Base-by-base conservation (phyloP, 2,797 vertebrate species). In the Tapera naevia region DNA sequence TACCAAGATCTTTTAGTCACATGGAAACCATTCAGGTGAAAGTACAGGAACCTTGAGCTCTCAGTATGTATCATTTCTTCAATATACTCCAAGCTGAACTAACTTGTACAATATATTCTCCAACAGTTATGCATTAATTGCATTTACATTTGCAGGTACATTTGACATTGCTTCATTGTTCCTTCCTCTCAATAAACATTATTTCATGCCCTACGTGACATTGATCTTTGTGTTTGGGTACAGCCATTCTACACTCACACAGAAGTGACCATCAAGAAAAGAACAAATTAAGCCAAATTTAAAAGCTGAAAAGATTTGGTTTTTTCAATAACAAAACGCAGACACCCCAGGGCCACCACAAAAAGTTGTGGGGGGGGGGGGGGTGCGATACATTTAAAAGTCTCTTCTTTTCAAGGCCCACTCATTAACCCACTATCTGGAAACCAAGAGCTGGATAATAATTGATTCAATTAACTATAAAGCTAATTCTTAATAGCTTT, bases 141-240 rank as follows among this genome's bases (percentile, higher is more conserved):
- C 76, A 69, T 58, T 65, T 33, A 39, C 39, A 57, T 65, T 69
- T 64, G 65, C 45, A 54, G 43, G 22, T 48, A 17, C 0, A 7
- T 56, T 70, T 81, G 6, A 25, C 3, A 2, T 16, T 48, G 46
- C 66, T 70, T 32, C 33, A 13, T 43, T 54, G 57, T 39, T 81
- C 37, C 57, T 85, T 78, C 19, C 24, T 64, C 27, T 9, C 83
- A 97, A 95, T 96, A 97, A 97, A 97, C 25, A 48, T 87, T 65
- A 46, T 89, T 93, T 73, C 43, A n/a, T 17, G n/a, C 70, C 56
- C 4, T 13, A n/a, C 18, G 39, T 12, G 56, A 6, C 7, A 35
- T 1, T 57, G 3, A 2, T 13, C 81, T 66, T 50, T 64, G 50
- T 66, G 23, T 45, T 1, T 24, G 50, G 15, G 13, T 66, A 3